A percentile compares a stretch with the other conserved stretches of the same genome.
Evolutionary conservation across 1,140 invertebrate genomes (phyloP).

Genomic region (Himalopsyche phryganea): DNA sequence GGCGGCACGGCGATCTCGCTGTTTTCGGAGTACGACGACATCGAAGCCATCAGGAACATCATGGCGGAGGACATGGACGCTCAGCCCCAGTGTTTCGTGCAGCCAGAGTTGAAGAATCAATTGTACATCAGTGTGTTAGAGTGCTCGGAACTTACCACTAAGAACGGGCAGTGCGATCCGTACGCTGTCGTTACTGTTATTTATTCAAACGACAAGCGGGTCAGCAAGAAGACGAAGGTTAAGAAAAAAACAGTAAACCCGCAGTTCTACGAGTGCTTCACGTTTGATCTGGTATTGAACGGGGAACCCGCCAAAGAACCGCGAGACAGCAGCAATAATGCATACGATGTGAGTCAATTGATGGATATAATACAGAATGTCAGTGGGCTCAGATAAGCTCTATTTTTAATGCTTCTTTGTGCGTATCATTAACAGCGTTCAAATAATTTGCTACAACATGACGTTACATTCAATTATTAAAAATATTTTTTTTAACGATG

Average conservation of each 20-base stretch:
- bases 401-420: too few relatives aligned
- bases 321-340: slow-evolving; percentile 49
- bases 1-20: not conserved
- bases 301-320: slow-evolving; percentile 46
- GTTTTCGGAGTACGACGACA: not conserved
- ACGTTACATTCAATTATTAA: too few relatives aligned
- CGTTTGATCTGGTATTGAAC: slow-evolving; percentile 71
- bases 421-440: too few relatives aligned
- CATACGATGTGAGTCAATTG: slow-evolving; percentile 54
- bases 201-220: slow-evolving; percentile 75
- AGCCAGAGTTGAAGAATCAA: slow-evolving; percentile 35
- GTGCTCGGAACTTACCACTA: slow-evolving; percentile 83
- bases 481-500: too few relatives aligned
- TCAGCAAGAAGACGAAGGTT: slow-evolving; percentile 80
- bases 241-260: slow-evolving; percentile 87
- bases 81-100: not conserved
- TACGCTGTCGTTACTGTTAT: slow-evolving; percentile 77
- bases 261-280: slow-evolving; percentile 83
- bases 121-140: slow-evolving; percentile 67
- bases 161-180: slow-evolving; percentile 87
- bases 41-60: not conserved
- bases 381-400: too few relatives aligned
- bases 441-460: too few relatives aligned
- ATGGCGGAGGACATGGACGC: not conserved
- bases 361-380: too few relatives aligned